Conservation (phyloP, 2,888 invertebrate genomes). For the Thereva unica region DNA sequence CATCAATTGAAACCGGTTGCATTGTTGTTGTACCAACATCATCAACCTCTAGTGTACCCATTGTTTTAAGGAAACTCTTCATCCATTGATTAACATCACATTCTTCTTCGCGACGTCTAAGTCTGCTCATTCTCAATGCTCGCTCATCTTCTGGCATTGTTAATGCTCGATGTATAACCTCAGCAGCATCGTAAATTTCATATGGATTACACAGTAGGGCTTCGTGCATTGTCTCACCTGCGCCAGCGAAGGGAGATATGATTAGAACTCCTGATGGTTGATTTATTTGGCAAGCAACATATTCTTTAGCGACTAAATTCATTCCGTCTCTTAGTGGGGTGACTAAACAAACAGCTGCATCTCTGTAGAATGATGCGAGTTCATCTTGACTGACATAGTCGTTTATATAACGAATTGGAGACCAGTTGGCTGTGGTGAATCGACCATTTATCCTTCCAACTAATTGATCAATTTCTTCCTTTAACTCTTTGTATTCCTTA, state of each 20-base stretch:
- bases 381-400: constrained; percentile 87
- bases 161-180: constrained; percentile 82
- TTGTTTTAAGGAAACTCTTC: constrained; percentile 82
- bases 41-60: constrained; percentile 83
- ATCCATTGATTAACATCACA: constrained; percentile 90
- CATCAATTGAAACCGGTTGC: constrained; percentile 88
- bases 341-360: constrained; percentile 83
- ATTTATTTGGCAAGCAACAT: constrained; percentile 89
- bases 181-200: constrained; percentile 84
- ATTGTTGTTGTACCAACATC: constrained; percentile 82
- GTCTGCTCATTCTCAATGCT: constrained; percentile 81
- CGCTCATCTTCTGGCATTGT: constrained; percentile 91
- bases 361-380: constrained; percentile 83
- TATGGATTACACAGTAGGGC: constrained; percentile 88
- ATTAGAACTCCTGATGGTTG: constrained; percentile 83
- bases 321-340: constrained; percentile 88
- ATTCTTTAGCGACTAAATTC: constrained; percentile 92
- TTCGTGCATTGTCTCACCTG: constrained; percentile 93
- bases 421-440: constrained; percentile 90
- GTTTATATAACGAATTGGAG: constrained; percentile 84
- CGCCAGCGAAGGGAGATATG: constrained; percentile 89
- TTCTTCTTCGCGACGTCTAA: constrained; percentile 77
- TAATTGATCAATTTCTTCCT: constrained; percentile 87
- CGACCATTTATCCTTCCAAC: constrained; percentile 84
- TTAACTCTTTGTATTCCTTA: constrained; percentile 85